Conservation (phyloP, 2,797 vertebrate genomes). For the Melanotaenia boesemani region DNA sequence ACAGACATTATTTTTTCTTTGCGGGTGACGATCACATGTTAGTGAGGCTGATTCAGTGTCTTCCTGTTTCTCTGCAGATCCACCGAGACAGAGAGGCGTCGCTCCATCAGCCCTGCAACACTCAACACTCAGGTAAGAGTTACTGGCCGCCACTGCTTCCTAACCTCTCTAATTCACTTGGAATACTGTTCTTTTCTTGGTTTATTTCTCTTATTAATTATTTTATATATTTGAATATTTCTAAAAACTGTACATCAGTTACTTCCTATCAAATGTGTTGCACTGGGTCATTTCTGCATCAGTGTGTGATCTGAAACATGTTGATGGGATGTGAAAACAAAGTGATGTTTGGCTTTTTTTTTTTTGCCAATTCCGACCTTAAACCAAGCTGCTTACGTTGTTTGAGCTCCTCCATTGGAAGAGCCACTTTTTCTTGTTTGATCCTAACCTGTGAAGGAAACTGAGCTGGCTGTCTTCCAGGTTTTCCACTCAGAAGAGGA, state of each 20-base stretch:
- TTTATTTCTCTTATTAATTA: not conserved
- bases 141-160: not conserved
- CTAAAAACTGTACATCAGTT: not conserved
- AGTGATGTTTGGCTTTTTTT: conserved; percentile 21
- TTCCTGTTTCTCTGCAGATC: conserved; percentile 89
- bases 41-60: conserved; percentile 75
- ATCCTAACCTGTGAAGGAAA: conserved; percentile 17
- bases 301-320: conserved; percentile 4
- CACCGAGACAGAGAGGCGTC: conserved; percentile 90
- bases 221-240: not conserved
- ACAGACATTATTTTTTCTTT: conserved; percentile 66
- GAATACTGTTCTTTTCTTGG: not conserved
- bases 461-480: not conserved
- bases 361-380: conserved; percentile 3
- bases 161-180: not conserved
- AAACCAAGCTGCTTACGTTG: conserved; percentile 13
- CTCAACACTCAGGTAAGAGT: conserved; percentile 72
- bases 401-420: conserved; percentile 11
- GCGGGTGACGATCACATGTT: conserved; percentile 75
- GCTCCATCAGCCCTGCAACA: conserved; percentile 73
- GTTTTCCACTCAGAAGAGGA: conserved; percentile 17
- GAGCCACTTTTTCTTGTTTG: not conserved
- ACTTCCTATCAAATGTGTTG: conserved; percentile 17
- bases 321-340: conserved; percentile 24
- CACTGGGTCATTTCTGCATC: conserved; percentile 14